Evolutionary conservation across 2,113 vertebrate species (phyloP), one percentile per base, ranked within the genome.

Genomic region (Sterrhoptilus dennistouni): DNA sequence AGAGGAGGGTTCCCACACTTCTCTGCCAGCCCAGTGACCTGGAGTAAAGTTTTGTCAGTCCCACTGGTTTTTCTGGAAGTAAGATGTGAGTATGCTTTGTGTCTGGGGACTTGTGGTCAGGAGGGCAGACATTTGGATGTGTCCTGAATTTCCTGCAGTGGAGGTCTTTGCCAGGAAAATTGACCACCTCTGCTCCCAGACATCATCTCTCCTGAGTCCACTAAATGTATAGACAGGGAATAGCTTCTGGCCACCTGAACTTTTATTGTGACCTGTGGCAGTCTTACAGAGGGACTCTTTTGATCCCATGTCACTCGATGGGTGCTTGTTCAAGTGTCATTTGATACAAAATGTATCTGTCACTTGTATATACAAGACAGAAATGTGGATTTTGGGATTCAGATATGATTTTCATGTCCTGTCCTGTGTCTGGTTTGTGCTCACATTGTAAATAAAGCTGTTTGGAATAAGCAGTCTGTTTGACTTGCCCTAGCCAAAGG

Each of bases 41-140:
- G 0, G 6, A 10, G 5, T n/a, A 45, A 60, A 10, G 31, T 52
- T 85, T 70, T 72, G 11, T n/a, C 22, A 69, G 57, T 15, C 31
- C 19, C 0, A 6, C 9, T 33, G 47, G 25, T 23, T 87, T 20
- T 29, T 42, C 56, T 91, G 60, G 45, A 87, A 81, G 33, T 19
- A 14, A 78, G 18, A 54, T 81, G 12, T 33, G 36, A n/a, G 56
- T 63, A 8, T 29, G 5, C 9, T 12, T 9, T 0, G 0, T 54
- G 23, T 44, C 68, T 85, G 70, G 18, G 35, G 35, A 28, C 24
- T 13, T 7, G 12, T 20, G 45, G 40, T 49, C 50, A 25, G 52
- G 42, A 44, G 35, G 19, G 33, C 15, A 28, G 44, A 35, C 18
- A 2, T 84, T 74, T 63, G 44, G 33, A 50, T 6, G 11, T 49